Evolutionary conservation across 2,888 invertebrate species (phyloP), one percentile per base, ranked within the genome.

Genomic region (Dermolepida albohirtum): DNA sequence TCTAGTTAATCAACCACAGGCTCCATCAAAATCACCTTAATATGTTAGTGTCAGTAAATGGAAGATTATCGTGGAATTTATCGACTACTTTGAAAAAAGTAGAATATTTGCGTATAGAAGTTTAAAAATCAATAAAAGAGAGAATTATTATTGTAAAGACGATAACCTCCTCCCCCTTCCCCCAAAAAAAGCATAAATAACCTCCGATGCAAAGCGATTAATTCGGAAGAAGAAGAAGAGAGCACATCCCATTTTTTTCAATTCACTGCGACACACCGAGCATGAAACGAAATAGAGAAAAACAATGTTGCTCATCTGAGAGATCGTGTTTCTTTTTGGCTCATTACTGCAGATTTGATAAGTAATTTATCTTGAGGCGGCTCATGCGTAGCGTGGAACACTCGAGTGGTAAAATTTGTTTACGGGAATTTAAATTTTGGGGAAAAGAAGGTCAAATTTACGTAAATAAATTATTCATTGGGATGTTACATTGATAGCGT

Each of bases 211-310:
- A 7, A 34, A 8, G 4, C 34, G 12, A 14, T 47, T 47, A 47
- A 47, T 8, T 14, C 8, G 8, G 17, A 14, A 47, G 17, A 47
- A 6, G 17, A 14, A 47, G 17, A 47, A 6, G 17, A 7, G 8
- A 16, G 47, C 47, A 16, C 17, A 10, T 16, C 17, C 14, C 14
- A 8, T 47, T 47, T n/a, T 47, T 17, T 8, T 8, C 8, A 12
- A 47, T 49, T 62, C 1, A 7, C 16, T 47, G 44, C 4, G n/a
- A 16, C 29, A 11, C 5, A 16, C 14, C 5, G 16, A 47, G 29
- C 29, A 44, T 27, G 43, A 57, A 57, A 44, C 29, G 43, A 44
- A 57, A 44, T 57, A n/a, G 39, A 39, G 57, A 57, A 57, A 57
- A 43, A 34, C 59, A 43, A 27, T 12, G 44, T 34, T 47, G 34